Conservation (phyloP, 2,888 invertebrate genomes). For the Agrilus cyanescens region DNA sequence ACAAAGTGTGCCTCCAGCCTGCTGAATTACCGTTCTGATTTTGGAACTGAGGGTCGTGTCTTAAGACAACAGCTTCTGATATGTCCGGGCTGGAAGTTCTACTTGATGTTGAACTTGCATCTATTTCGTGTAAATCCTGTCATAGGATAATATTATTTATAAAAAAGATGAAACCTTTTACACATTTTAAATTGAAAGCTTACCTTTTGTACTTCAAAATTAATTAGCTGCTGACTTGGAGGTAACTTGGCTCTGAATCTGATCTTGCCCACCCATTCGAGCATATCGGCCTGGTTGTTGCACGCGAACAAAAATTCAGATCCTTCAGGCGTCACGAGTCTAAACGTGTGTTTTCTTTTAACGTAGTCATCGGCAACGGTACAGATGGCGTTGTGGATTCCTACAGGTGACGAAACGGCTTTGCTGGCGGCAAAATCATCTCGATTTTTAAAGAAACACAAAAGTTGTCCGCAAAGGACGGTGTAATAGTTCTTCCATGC, state of each 20-base stretch:
- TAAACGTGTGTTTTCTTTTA: slow-evolving; percentile 88
- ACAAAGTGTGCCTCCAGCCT: slow-evolving; percentile 27
- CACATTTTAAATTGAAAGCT: background rate
- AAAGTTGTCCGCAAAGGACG: slow-evolving; percentile 89
- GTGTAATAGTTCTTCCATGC: slow-evolving; percentile 94
- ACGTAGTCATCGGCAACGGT: slow-evolving; percentile 86
- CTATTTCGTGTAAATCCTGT: slow-evolving; percentile 31
- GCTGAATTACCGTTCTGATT: slow-evolving; percentile 25
- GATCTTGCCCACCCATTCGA: slow-evolving; percentile 86
- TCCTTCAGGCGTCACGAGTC: slow-evolving; percentile 76
- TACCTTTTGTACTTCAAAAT: slow-evolving; percentile 53
- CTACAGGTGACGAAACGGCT: slow-evolving; percentile 81
- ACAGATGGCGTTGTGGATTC: slow-evolving; percentile 67
- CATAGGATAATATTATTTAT: slow-evolving; percentile 9
- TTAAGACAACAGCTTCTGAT: slow-evolving; percentile 27
- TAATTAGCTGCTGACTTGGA: slow-evolving; percentile 76
- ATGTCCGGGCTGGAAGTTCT: slow-evolving; percentile 44
- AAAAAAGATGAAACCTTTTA: background rate
- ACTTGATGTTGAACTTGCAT: slow-evolving; percentile 42
- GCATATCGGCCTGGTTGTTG: slow-evolving; percentile 58
- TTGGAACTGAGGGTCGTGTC: slow-evolving; percentile 29
- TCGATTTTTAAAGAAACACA: slow-evolving; percentile 96
- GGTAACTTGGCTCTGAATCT: slow-evolving; percentile 86
- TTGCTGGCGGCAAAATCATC: slow-evolving; percentile 80
- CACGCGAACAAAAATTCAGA: slow-evolving; percentile 88